These are phyloP conservation scores for Euzophera pinguis DNA, from an alignment of 2,888 invertebrate genomes.

Conservation along the genomic window DNA sequence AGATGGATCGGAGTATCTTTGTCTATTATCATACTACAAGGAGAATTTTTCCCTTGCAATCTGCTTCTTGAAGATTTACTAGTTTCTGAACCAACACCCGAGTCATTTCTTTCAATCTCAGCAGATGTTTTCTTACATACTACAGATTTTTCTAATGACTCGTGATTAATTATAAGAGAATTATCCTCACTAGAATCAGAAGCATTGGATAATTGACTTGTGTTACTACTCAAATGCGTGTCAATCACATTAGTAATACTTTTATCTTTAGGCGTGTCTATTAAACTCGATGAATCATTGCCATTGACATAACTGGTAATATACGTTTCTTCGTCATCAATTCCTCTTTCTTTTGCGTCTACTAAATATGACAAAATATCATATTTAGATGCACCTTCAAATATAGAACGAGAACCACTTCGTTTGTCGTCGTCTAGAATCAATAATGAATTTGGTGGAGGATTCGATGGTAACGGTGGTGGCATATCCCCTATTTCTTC, in stretches of 20 bases:
- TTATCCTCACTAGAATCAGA: slow-evolving; percentile 93
- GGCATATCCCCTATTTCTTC: slow-evolving; percentile 88
- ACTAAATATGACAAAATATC: slow-evolving; percentile 94
- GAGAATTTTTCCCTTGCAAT: slow-evolving; percentile 81
- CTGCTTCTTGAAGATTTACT: slow-evolving; percentile 91
- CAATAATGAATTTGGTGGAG: slow-evolving; percentile 85
- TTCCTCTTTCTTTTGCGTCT: slow-evolving; percentile 89
- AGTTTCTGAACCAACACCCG: slow-evolving; percentile 95
- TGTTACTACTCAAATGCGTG: slow-evolving; percentile 82
- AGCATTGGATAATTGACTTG: slow-evolving; percentile 88
- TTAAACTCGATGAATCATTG: slow-evolving; percentile 68
- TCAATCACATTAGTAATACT: slow-evolving; percentile 65
- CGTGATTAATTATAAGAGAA: slow-evolving; percentile 82
- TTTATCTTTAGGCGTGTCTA: slow-evolving; percentile 79
- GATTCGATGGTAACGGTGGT: slow-evolving; percentile 88
- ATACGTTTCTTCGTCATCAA: slow-evolving; percentile 85
- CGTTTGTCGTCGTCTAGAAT: slow-evolving; percentile 86
- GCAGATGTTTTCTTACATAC: slow-evolving; percentile 81
- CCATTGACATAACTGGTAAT: slow-evolving; percentile 81
- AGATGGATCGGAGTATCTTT: slow-evolving; percentile 82
- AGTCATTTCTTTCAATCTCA: slow-evolving; percentile 94
- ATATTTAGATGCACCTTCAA: slow-evolving; percentile 91
- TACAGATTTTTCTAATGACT: slow-evolving; percentile 76
- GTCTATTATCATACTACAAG: slow-evolving; percentile 66
- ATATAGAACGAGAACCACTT: slow-evolving; percentile 83